Percentiles rank a stretch among this genome's conserved stretches.
phyloP scores from a whole-genome alignment of 2,797 vertebrate genomes.

The Leptatherina wallacei region DNA sequence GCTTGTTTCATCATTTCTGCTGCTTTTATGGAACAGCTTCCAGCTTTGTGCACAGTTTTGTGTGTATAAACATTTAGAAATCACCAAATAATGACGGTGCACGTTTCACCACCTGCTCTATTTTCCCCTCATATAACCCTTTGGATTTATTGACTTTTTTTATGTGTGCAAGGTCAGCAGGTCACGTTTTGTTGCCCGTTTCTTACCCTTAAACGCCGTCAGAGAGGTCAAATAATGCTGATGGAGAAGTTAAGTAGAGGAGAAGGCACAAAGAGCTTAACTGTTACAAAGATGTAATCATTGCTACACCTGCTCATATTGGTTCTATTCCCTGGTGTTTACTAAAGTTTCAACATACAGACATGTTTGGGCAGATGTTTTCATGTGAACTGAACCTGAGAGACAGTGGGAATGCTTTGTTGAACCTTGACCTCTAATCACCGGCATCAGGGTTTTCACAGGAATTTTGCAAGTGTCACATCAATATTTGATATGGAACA shows the following conservation, averaged over 20 bases:
- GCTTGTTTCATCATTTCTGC: background rate
- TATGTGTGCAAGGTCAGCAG: slow-evolving; percentile 39
- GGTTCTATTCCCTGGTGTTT: slow-evolving; percentile 26
- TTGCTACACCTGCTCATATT: slow-evolving; percentile 2
- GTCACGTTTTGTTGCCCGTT: slow-evolving; percentile 36
- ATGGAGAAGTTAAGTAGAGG: background rate
- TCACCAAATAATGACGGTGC: slow-evolving; percentile 53
- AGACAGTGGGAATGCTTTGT: background rate
- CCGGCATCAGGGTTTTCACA: slow-evolving; percentile 13
- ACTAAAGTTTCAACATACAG: background rate
- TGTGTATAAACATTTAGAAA: slow-evolving; percentile 67
- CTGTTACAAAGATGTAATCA: slow-evolving; percentile 13
- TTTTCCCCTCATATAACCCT: slow-evolving; percentile 33
- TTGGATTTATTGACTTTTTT: slow-evolving; percentile 64
- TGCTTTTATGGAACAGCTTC: slow-evolving; percentile 17
- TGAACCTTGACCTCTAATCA: slow-evolving; percentile 23
- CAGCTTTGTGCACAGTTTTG: slow-evolving; percentile 44
- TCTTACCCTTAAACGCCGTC: slow-evolving; percentile 43
- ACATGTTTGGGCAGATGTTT: slow-evolving; percentile 11
- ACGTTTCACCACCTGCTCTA: slow-evolving; percentile 64
- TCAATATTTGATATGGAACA: slow-evolving; percentile 47
- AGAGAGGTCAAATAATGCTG: slow-evolving; percentile 31
- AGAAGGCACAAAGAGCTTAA: background rate
- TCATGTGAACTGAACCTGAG: background rate
- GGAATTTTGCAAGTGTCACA: slow-evolving; percentile 19